Conservation (phyloP, 2,888 invertebrate species). For the Subacronicta megacephala region DNA sequence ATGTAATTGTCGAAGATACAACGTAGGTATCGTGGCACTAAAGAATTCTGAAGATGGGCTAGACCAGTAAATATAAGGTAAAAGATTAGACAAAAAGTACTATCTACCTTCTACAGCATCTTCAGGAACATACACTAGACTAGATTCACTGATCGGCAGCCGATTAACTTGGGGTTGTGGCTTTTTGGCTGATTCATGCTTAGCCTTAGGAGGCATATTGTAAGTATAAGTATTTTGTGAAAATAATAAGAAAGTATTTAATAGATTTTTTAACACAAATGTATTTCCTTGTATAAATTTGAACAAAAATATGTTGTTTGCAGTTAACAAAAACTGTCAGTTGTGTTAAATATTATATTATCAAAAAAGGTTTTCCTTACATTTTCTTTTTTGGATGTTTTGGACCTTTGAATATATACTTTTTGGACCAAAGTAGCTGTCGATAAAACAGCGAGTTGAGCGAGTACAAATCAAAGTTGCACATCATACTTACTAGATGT, state of each 20-base stretch:
- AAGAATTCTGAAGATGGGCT: too few relatives aligned
- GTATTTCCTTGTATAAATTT: neutral
- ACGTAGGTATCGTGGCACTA: too few relatives aligned
- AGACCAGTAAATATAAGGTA: too few relatives aligned
- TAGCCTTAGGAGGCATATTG: constrained; percentile 53
- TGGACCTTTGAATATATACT: too few relatives aligned
- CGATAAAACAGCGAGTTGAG: constrained; percentile 72
- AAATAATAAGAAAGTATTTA: too few relatives aligned
- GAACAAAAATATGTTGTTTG: neutral
- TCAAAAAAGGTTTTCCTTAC: constrained; percentile 9
- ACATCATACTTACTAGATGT: constrained; percentile 63
- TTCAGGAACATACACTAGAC: constrained; percentile 71
- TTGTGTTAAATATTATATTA: neutral
- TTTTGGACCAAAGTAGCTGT: constrained; percentile 51
- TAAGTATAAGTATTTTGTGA: too few relatives aligned
- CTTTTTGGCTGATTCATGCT: constrained; percentile 69
- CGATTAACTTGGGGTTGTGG: constrained; percentile 60
- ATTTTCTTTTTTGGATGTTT: constrained; percentile 1
- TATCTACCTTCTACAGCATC: constrained; percentile 74
- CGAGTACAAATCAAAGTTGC: constrained; percentile 12
- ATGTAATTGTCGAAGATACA: too few relatives aligned
- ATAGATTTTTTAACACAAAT: neutral
- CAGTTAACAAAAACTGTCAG: neutral
- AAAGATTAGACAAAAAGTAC: too few relatives aligned
- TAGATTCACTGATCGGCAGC: constrained; percentile 76